Evolutionary conservation across 2,797 vertebrate species (phyloP), one percentile per base, ranked within the genome.

Genomic region (Epinephelus malabaricus): DNA sequence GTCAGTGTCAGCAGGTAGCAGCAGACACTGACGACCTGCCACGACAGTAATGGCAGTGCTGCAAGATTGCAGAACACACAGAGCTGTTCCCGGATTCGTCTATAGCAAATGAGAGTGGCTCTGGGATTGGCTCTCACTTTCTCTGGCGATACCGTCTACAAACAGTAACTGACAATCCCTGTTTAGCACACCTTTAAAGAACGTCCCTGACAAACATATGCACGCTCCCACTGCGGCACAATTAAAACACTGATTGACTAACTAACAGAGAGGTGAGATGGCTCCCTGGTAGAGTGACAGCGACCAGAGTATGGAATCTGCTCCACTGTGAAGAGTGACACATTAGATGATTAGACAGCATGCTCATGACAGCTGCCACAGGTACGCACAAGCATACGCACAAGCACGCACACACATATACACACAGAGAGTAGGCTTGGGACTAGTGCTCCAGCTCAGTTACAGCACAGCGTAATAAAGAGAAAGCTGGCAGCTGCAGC

Each of bases 281-380:
- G 50, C 65, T 83, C 54, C 11, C 63, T 47, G 58, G 59, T 64
- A 68, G 71, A 86, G 71, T 84, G 90, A 86, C 90, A 85, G 75
- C 64, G 12, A 88, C 66, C 72, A 58, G 51, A 77, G 76, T 66
- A 79, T 77, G 73, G 63, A 73, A 77, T 84, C 70, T 84, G 90
- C 83, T 87, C 68, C 75, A 78, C 60, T 69, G 84, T 69, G 79
- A 80, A 71, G 82, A 89, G 80, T 89, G 92, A 92, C 91, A 88
- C 79, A 58, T 88, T 66, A 82, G 83, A 87, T 90, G 89, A 93
- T 93, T 90, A 90, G 82, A 89, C 87, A 86, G 82, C 79, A 73
- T 89, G 91, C 80, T 86, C 61, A 30, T 81, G 83, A 85, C 90
- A 93, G 87, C 75, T 91, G 83, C 82, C 65, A 86, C 90, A 90